A percentile compares a stretch with the other conserved stretches of the same genome.
These are phyloP conservation scores for Scelioninae gen. 2 DNA, from an alignment of 2,888 invertebrate species.

Conservation along the genomic window DNA sequence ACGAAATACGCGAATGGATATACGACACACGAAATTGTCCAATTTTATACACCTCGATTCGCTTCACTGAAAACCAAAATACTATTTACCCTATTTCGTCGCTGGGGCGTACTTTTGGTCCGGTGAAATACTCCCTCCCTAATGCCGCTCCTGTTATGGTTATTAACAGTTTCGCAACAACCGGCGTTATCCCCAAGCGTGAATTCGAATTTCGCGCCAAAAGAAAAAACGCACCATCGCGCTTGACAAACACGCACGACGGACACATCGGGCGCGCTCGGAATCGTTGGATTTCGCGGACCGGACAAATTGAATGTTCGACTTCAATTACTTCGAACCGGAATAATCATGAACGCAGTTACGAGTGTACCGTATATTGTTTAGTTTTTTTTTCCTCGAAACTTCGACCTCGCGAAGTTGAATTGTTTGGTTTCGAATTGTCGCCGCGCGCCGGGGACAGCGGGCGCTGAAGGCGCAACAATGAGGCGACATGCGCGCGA, in stretches of 20 bases:
- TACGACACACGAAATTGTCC: constrained; percentile 36
- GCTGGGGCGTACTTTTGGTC: constrained; percentile 32
- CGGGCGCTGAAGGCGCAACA: too few species aligned
- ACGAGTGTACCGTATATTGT: too few species aligned
- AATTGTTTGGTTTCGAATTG: constrained; percentile 23
- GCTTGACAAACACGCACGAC: constrained; percentile 22
- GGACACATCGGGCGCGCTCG: constrained; percentile 5
- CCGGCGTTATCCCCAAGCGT: constrained; percentile 6
- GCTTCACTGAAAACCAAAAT: constrained; percentile 45
- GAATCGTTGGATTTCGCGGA: neutral
- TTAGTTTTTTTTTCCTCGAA: neutral
- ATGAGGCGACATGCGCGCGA: too few species aligned
- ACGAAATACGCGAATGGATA: constrained; percentile 21
- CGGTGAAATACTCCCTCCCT: constrained; percentile 19
- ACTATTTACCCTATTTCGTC: constrained; percentile 32
- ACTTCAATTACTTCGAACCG: neutral
- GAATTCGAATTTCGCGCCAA: constrained; percentile 20
- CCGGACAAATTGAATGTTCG: neutral
- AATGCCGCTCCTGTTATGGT: constrained; percentile 36
- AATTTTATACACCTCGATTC: constrained; percentile 47
- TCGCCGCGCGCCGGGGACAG: too few species aligned
- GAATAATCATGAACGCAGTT: neutral
- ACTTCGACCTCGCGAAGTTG: neutral
- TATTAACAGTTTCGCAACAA: constrained; percentile 35
- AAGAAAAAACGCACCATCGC: constrained; percentile 18